Conservation (phyloP, 2,888 invertebrate genomes). For the Mystacides longicornis region DNA sequence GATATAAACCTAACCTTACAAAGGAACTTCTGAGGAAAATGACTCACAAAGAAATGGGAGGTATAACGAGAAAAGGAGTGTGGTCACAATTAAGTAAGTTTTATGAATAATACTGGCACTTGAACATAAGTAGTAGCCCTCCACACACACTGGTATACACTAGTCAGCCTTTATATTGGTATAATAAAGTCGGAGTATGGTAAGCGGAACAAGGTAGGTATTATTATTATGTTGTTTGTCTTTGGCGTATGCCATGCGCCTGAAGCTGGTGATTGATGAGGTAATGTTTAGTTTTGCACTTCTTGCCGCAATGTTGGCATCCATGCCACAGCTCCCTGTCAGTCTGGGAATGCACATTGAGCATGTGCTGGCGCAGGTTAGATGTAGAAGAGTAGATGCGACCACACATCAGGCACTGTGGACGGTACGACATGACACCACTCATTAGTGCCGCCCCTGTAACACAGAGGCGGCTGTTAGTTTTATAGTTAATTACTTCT, state of each 20-base stretch:
- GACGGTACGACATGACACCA: slow-evolving; percentile 49
- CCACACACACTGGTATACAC: slow-evolving; percentile 8
- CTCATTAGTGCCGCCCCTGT: slow-evolving; percentile 57
- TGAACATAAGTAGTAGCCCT: slow-evolving; percentile 13
- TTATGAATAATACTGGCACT: slow-evolving; percentile 28
- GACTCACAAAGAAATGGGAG: too few relatives aligned
- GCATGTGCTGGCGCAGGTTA: slow-evolving; percentile 70
- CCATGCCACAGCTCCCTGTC: slow-evolving; percentile 64
- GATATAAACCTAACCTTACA: too few relatives aligned
- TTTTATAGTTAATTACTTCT: slow-evolving; percentile 7
- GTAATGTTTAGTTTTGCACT: slow-evolving; percentile 70
- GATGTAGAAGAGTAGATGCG: slow-evolving; percentile 65
- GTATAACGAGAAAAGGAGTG: too few relatives aligned
- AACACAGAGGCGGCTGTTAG: slow-evolving; percentile 54
- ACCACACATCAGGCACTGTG: slow-evolving; percentile 64
- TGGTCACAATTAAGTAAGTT: too few relatives aligned
- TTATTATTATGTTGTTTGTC: slow-evolving; percentile 51
- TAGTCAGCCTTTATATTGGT: slow-evolving; percentile 20
- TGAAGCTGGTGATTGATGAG: slow-evolving; percentile 69
- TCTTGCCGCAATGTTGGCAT: slow-evolving; percentile 66
- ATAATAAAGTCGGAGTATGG: slow-evolving; percentile 26
- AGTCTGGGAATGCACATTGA: slow-evolving; percentile 66
- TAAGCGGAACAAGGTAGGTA: slow-evolving; percentile 29
- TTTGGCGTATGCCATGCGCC: slow-evolving; percentile 66
- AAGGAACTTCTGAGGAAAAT: too few relatives aligned